Evolutionary conservation across 2,113 vertebrate species (phyloP).

Genomic region (Prunella himalayana): DNA sequence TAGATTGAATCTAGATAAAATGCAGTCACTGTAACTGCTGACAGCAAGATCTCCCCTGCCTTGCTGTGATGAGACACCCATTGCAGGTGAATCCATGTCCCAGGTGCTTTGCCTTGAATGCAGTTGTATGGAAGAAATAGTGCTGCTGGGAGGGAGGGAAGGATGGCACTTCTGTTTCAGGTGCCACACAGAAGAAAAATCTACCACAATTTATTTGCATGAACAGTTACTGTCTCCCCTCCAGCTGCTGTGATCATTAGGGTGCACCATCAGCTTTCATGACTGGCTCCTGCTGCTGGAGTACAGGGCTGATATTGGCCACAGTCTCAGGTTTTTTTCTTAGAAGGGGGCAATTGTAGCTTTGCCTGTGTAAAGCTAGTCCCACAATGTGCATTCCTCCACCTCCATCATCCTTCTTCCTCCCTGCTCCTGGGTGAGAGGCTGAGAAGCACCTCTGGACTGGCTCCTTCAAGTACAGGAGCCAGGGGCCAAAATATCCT

Average conservation of each 20-base stretch:
- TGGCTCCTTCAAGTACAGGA: neutral
- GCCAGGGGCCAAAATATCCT: neutral
- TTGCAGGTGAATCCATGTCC: neutral
- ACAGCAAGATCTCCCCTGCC: neutral
- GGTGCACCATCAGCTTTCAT: neutral
- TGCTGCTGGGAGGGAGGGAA: neutral
- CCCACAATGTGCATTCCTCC: neutral
- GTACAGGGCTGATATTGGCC: neutral
- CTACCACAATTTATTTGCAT: neutral
- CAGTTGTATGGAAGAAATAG: neutral
- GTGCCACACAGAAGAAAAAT: neutral
- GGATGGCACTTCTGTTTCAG: neutral
- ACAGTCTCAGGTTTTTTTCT: neutral
- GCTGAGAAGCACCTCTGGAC: neutral
- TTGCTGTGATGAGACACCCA: neutral
- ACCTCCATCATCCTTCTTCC: neutral
- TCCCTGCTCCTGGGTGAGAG: neutral
- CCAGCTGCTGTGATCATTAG: neutral
- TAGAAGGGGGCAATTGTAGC: neutral
- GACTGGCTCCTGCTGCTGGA: neutral
- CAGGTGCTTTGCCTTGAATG: neutral
- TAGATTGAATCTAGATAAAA: constrained; percentile 48
- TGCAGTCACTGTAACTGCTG: constrained; percentile 1
- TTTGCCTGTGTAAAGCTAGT: neutral
- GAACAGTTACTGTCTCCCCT: neutral